phyloP scores from a whole-genome alignment of 2,113 vertebrate species.

The Perca schrenkii region DNA sequence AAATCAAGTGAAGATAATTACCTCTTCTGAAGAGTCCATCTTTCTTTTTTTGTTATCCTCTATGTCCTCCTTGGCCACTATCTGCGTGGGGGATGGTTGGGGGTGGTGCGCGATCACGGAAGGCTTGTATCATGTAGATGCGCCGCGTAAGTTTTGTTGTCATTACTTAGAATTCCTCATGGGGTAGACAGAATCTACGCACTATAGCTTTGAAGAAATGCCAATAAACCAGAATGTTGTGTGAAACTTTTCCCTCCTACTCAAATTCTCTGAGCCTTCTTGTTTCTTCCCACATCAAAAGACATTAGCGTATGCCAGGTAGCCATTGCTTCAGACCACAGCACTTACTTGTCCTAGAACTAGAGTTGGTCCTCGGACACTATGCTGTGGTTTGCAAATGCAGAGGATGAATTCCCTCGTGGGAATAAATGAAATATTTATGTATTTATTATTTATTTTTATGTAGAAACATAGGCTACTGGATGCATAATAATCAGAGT shows the following conservation, averaged over 20 bases:
- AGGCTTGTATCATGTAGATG: no score
- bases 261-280: neutral
- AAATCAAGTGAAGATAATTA: no score
- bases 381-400: neutral
- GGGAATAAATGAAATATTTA: neutral
- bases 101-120: no score
- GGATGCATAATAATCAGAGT: neutral
- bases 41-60: no score
- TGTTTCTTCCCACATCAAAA: neutral
- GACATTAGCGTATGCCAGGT: neutral
- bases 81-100: no score
- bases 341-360: conserved; percentile 5
- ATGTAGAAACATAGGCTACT: neutral
- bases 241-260: neutral
- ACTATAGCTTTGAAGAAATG: no score
- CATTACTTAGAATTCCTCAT: no score
- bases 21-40: no score
- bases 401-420: neutral
- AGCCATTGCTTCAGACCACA: neutral
- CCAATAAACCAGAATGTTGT: no score
- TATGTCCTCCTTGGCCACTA: no score
- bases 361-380: neutral
- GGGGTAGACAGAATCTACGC: no score
- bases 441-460: neutral
- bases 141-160: no score